Conservation (phyloP, 2,888 invertebrate genomes). For the Petrolisthes manimaculis region DNA sequence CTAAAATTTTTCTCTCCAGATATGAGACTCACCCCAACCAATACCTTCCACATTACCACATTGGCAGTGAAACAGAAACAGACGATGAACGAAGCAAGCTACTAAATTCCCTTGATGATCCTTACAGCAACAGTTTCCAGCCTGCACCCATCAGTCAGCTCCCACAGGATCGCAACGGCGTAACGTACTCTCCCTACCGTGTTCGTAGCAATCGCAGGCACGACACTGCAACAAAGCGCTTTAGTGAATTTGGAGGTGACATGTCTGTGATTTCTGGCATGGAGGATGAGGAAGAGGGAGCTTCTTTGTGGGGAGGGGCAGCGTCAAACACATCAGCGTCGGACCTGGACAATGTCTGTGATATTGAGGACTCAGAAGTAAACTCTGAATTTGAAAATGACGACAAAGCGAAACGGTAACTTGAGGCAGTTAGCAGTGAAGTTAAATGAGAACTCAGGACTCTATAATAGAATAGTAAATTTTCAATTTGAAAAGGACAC, state of each 20-base stretch:
- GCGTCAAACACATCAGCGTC: constrained; percentile 78
- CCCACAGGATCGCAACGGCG: constrained; percentile 57
- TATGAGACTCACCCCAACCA: constrained; percentile 79
- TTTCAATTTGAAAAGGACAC: too few relatives aligned
- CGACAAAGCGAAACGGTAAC: constrained; percentile 28
- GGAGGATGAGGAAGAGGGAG: constrained; percentile 68
- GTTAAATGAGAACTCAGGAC: not conserved
- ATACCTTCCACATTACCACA: constrained; percentile 80
- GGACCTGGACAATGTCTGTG: constrained; percentile 89
- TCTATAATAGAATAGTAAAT: not conserved
- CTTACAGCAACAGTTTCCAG: constrained; percentile 49
- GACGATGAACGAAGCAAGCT: constrained; percentile 67
- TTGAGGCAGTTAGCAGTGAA: not conserved
- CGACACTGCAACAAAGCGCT: constrained; percentile 46
- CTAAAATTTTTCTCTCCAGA: constrained; percentile 48
- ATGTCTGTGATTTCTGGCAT: constrained; percentile 57
- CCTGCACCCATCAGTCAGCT: constrained; percentile 50
- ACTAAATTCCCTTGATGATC: constrained; percentile 56
- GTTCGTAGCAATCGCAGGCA: constrained; percentile 62
- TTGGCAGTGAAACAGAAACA: constrained; percentile 69
- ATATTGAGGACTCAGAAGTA: constrained; percentile 85
- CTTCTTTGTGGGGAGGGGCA: constrained; percentile 79
- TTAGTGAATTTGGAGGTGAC: constrained; percentile 54
- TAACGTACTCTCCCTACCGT: constrained; percentile 61
- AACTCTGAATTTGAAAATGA: constrained; percentile 65